These are phyloP conservation scores for Syritta pipiens DNA, from an alignment of 2,888 invertebrate genomes.

Conservation along the genomic window DNA sequence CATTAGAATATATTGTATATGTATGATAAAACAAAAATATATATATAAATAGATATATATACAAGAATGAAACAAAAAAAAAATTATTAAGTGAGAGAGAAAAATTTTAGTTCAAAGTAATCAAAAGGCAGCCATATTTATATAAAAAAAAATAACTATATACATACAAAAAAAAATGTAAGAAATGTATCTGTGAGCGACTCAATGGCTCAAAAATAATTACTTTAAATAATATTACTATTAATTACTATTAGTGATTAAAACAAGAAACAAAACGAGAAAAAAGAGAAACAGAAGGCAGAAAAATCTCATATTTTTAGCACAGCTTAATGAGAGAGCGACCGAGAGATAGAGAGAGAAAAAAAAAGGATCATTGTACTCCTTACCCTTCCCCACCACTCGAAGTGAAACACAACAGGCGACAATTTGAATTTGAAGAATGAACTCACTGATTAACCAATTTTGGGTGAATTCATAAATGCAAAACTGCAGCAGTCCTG, in stretches of 20 bases:
- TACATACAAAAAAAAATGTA: slow-evolving; percentile 40
- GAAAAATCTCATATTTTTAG: slow-evolving; percentile 38
- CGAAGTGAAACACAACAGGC: no score
- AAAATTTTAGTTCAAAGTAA: slow-evolving; percentile 69
- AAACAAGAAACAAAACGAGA: slow-evolving; percentile 6
- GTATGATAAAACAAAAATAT: slow-evolving; percentile 29
- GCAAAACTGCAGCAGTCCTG: no score
- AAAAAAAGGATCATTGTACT: no score
- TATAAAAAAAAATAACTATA: slow-evolving; percentile 63
- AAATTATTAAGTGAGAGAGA: slow-evolving; percentile 51
- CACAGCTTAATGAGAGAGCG: slow-evolving; percentile 13
- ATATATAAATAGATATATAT: slow-evolving; percentile 58
- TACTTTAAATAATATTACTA: slow-evolving; percentile 42
- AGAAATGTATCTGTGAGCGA: slow-evolving; percentile 56
- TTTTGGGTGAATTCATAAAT: no score
- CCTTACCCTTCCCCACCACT: no score
- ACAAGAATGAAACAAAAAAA: slow-evolving; percentile 36
- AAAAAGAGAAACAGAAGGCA: no score
- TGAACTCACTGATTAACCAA: no score
- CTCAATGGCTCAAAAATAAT: slow-evolving; percentile 62
- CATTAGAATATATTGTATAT: slow-evolving; percentile 63
- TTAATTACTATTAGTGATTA: slow-evolving; percentile 56
- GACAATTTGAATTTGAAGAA: no score
- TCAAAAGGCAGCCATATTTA: slow-evolving; percentile 70
- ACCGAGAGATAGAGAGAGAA: background rate